Conservation (phyloP, 2,113 vertebrate genomes). For the Oncorhynchus gorbuscha region DNA sequence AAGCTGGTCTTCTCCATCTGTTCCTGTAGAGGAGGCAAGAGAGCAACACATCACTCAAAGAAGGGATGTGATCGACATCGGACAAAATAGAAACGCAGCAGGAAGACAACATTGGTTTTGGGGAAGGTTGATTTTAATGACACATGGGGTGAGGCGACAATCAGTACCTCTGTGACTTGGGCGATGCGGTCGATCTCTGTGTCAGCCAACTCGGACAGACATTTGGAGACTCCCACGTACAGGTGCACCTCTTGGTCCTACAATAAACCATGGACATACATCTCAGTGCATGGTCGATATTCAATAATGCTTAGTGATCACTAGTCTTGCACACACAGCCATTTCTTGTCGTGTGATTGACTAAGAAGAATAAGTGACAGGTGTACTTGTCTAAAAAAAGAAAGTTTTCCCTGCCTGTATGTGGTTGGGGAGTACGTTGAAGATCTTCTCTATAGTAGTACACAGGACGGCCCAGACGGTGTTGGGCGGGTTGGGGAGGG, state of each 20-base stretch:
- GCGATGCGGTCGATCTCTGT: slow-evolving; percentile 76
- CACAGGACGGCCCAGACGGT: slow-evolving; percentile 83
- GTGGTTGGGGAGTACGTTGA: slow-evolving; percentile 80
- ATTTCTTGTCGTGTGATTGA: too few species aligned
- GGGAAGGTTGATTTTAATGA: too few species aligned
- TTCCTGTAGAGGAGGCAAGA: slow-evolving; percentile 63
- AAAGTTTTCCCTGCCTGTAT: slow-evolving; percentile 69
- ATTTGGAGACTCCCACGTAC: slow-evolving; percentile 80
- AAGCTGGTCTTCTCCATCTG: slow-evolving; percentile 84
- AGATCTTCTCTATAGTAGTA: slow-evolving; percentile 81
- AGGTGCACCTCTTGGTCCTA: slow-evolving; percentile 80
- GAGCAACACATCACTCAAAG: not conserved
- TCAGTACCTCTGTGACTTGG: slow-evolving; percentile 80
- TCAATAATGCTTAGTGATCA: not conserved
- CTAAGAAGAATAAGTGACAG: not conserved
- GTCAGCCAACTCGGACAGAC: slow-evolving; percentile 88
- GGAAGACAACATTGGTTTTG: not conserved
- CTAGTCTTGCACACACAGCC: too few species aligned
- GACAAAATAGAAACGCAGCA: not conserved
- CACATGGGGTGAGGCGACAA: too few species aligned
- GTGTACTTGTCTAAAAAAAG: not conserved
- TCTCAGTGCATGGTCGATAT: not conserved
- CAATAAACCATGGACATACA: slow-evolving; percentile 29
- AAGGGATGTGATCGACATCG: not conserved
- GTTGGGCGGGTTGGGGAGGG: slow-evolving; percentile 79